Evolutionary conservation across 2,888 invertebrate species (phyloP).

Genomic region (Caenorhabditis zanzibari): DNA sequence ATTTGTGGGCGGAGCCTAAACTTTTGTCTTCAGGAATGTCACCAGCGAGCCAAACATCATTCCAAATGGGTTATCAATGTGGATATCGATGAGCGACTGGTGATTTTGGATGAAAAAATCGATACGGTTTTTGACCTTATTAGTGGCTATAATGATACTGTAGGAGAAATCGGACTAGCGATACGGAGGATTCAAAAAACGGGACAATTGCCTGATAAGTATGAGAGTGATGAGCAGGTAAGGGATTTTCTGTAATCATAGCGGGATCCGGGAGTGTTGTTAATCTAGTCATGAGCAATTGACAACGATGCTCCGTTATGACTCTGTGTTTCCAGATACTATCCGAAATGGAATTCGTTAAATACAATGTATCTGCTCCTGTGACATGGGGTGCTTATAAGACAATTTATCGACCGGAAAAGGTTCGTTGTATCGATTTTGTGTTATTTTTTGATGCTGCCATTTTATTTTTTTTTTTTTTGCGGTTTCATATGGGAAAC

Average conservation of each 20-base stretch:
- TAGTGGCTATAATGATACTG: slow-evolving; percentile 37
- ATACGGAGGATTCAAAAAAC: slow-evolving; percentile 53
- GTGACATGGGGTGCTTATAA: slow-evolving; percentile 50
- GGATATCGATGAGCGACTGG: slow-evolving; percentile 44
- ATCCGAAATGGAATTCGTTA: slow-evolving; percentile 53
- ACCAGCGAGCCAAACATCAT: slow-evolving; percentile 38
- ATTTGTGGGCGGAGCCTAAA: too few species aligned
- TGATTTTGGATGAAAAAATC: slow-evolving; percentile 21
- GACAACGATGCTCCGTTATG: background rate
- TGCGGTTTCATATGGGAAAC: too few species aligned
- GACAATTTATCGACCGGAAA: slow-evolving; percentile 53
- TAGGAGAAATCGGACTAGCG: slow-evolving; percentile 34
- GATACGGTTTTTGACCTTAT: slow-evolving; percentile 16
- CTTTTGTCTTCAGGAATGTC: slow-evolving; percentile 28
- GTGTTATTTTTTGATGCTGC: too few species aligned
- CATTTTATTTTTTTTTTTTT: too few species aligned
- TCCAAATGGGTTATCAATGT: slow-evolving; percentile 55
- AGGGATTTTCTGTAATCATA: background rate
- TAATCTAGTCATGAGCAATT: too few species aligned
- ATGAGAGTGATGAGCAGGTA: slow-evolving; percentile 28
- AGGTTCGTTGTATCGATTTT: background rate
- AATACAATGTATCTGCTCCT: slow-evolving; percentile 48
- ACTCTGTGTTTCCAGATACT: slow-evolving; percentile 19
- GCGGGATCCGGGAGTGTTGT: too few species aligned
- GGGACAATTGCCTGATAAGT: slow-evolving; percentile 26